Base-by-base conservation (phyloP, 2,113 vertebrate species). In the Xerus inauris region DNA sequence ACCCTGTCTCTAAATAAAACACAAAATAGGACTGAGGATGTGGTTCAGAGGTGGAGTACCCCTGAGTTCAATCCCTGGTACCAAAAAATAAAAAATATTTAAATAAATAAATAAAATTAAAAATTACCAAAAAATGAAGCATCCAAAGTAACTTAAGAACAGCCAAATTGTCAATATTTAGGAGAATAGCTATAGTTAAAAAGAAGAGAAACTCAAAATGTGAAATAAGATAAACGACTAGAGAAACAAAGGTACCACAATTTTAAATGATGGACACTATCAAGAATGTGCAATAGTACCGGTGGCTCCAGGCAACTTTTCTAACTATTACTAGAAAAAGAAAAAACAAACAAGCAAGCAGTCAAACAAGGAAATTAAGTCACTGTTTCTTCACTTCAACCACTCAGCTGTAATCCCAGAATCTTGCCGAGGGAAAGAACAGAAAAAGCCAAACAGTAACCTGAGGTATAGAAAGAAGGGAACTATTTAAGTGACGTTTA, bases 201-300 rank as follows among this genome's bases (percentile, higher is more conserved):
- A 91, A 79, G 40, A 94, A 85, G 0, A 94, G 28, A 89, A 94
- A 93, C 24, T 94, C 64, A 94, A 92, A 96, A 92, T 13, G 24
- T 42, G 11, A 9, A 35, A 3, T 45, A 93, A 85, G 67, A 94
- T 87, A 88, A 95, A 90, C 67, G 5, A 93, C 69, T 84, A 95
- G 6, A 81, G 20, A 83, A 90, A 97, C 14, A 91, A 96, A 65
- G 11, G 8, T 30, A 62, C 9, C 87, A 20, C 17, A 75, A 79
- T 75, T 94, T 84, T 24, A 91, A 89, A 96, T 17, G 72, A 32
- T 65, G 10, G 64, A 19, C 45, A 85, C 49, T 59, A 35, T 8
- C 32, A 59, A 85, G 35, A 91, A 88, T 51, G 30, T 24, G 57
- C 51, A 91, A 17, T 45, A 76, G 42, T 86, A 82, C 17, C 73